Conservation (phyloP, 2,113 vertebrate genomes). For the Boleophthalmus pectinirostris region DNA sequence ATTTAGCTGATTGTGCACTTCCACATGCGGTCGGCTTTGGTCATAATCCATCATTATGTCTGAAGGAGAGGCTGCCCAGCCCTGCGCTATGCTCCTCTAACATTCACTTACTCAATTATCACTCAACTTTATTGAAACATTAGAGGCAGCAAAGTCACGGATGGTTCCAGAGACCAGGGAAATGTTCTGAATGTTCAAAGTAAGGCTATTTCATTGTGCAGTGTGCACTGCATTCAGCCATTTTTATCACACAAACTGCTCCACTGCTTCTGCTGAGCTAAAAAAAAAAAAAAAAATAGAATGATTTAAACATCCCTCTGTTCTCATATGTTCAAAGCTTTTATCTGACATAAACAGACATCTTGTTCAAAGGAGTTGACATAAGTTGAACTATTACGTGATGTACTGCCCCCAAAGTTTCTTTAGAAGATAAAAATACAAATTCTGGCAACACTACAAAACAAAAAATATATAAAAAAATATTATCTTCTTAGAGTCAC, state of each 20-base stretch:
- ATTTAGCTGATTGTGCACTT: conserved; percentile 75
- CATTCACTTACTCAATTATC: conserved; percentile 43
- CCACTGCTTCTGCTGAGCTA: background rate
- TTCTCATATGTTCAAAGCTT: background rate
- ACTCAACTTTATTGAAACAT: conserved; percentile 48
- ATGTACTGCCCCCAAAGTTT: background rate
- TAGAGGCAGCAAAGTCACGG: conserved; percentile 26
- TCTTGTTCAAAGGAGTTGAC: background rate
- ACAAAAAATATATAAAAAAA: background rate
- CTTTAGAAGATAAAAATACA: background rate
- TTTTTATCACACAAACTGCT: background rate
- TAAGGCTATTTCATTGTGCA: background rate
- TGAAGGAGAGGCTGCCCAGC: conserved; percentile 29
- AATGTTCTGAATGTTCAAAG: conserved; percentile 21
- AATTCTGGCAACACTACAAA: background rate
- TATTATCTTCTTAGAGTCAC: background rate
- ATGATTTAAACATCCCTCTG: background rate
- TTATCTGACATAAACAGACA: background rate
- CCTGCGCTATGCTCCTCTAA: background rate
- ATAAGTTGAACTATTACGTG: background rate
- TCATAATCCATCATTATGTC: conserved; percentile 75
- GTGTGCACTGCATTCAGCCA: background rate
- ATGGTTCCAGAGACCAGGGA: conserved; percentile 2
- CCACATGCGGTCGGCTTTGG: conserved; percentile 48
- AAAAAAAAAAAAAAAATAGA: background rate